Evolutionary conservation across 1,140 invertebrate species (phyloP).

Genomic region (Pseudoatta argentina): DNA sequence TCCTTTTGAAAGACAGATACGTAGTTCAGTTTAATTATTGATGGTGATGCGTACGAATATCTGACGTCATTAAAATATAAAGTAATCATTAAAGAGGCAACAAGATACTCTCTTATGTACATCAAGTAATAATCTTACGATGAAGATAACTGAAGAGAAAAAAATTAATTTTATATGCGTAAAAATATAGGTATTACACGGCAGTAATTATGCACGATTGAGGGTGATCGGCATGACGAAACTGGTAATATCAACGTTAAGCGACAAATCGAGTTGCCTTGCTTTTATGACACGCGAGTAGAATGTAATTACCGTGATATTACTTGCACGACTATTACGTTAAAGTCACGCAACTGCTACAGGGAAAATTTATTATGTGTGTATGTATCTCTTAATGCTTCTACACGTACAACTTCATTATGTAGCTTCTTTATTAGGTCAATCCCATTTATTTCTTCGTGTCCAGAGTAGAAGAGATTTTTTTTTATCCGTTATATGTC

Average conservation of each 20-base stretch:
- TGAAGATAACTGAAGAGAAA: neutral
- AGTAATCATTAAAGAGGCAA: slow-evolving; percentile 13
- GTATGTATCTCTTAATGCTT: slow-evolving; percentile 24
- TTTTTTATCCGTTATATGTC: neutral
- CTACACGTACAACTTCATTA: slow-evolving; percentile 35
- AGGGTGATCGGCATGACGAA: slow-evolving; percentile 11
- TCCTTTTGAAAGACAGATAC: slow-evolving; percentile 2
- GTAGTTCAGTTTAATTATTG: slow-evolving; percentile 9
- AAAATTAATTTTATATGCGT: slow-evolving; percentile 10
- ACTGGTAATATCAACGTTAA: slow-evolving; percentile 19
- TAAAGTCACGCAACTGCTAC: slow-evolving; percentile 36
- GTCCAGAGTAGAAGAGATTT: neutral
- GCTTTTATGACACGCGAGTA: slow-evolving; percentile 32
- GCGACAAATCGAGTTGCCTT: slow-evolving; percentile 25
- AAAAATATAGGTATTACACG: slow-evolving; percentile 14
- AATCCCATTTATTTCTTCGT: slow-evolving; percentile 21
- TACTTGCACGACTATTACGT: slow-evolving; percentile 34
- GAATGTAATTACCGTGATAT: slow-evolving; percentile 47
- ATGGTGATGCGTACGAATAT: slow-evolving; percentile 12
- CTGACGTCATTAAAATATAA: slow-evolving; percentile 31
- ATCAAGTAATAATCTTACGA: neutral
- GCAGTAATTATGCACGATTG: neutral
- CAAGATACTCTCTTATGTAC: neutral
- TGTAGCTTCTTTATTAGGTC: slow-evolving; percentile 13
- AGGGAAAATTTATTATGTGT: slow-evolving; percentile 24